phyloP scores from a whole-genome alignment of 2,797 vertebrate genomes.

The Ptychadena robeensis region DNA sequence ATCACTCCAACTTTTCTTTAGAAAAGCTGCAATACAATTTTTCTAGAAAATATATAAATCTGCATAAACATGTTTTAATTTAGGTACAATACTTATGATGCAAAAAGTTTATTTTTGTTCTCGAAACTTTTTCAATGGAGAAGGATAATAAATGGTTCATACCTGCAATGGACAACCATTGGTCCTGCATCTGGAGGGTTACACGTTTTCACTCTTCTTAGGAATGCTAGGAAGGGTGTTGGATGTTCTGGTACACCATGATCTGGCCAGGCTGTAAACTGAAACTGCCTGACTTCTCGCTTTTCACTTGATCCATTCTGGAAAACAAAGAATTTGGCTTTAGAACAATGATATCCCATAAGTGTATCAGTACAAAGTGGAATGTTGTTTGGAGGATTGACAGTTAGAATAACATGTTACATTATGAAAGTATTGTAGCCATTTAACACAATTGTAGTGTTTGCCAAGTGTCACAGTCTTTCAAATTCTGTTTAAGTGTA shows the following conservation, averaged over 20 bases:
- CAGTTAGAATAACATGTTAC: not conserved
- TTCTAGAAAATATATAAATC: too few species aligned
- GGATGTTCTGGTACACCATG: constrained; percentile 97
- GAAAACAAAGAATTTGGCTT: constrained; percentile 59
- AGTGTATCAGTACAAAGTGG: not conserved
- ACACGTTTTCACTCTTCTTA: constrained; percentile 95
- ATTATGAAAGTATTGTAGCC: not conserved
- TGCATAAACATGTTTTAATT: too few species aligned
- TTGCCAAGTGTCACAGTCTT: not conserved
- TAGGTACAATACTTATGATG: too few species aligned
- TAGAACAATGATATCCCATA: constrained; percentile 30
- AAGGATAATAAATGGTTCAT: too few species aligned
- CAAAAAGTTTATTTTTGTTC: too few species aligned
- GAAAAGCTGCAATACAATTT: too few species aligned
- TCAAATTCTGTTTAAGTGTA: not conserved
- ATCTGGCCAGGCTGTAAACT: constrained; percentile 98
- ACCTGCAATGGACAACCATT: constrained; percentile 99
- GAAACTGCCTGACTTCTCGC: constrained; percentile 96
- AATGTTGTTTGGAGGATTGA: not conserved
- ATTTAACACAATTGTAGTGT: not conserved
- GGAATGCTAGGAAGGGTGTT: constrained; percentile 95
- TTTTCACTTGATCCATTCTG: constrained; percentile 98
- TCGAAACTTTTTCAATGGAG: too few species aligned
- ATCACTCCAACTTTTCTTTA: too few species aligned
- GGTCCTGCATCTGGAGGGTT: constrained; percentile 97